Evolutionary conservation across 2,888 invertebrate species (phyloP).

Genomic region (Steinernema scapterisci): DNA sequence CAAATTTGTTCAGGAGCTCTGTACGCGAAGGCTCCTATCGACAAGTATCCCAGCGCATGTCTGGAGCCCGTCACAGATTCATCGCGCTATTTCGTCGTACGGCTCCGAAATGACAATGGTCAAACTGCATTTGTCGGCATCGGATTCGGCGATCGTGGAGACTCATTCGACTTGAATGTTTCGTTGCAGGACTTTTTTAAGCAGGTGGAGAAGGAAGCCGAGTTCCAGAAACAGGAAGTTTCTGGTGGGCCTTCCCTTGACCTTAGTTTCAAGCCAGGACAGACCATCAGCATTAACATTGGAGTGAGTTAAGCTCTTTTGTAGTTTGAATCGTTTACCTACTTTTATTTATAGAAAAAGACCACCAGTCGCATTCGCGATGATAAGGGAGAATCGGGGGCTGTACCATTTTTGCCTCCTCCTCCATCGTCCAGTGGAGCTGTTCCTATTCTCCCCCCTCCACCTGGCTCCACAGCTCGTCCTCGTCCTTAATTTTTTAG

Average conservation of each 20-base stretch:
- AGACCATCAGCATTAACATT: conserved; percentile 99
- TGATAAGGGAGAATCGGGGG: conserved; percentile 33
- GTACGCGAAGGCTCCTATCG: conserved; percentile 93
- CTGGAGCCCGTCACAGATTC: conserved; percentile 96
- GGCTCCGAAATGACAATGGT: conserved; percentile 66
- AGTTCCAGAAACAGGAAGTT: conserved; percentile 77
- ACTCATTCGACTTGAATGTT: conserved; percentile 99
- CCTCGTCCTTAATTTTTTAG: conserved; percentile 1
- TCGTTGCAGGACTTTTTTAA: conserved; percentile 75
- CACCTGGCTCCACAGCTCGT: conserved; percentile 9
- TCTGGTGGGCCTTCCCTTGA: conserved; percentile 76
- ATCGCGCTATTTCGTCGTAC: conserved; percentile 60
- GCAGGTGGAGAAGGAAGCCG: conserved; percentile 78
- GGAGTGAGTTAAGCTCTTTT: conserved; percentile 50
- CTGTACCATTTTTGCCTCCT: conserved; percentile 61
- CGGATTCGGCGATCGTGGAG: conserved; percentile 93
- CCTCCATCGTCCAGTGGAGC: conserved; percentile 49
- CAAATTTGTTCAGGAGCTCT: conserved; percentile 76
- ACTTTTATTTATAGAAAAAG: background rate
- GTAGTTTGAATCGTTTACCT: background rate
- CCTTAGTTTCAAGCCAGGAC: conserved; percentile 96
- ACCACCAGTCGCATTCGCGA: conserved; percentile 26
- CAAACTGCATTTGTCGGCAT: conserved; percentile 87
- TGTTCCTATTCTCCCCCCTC: conserved; percentile 27
- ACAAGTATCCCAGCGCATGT: conserved; percentile 89